phyloP scores from a whole-genome alignment of 2,797 vertebrate species.

The Pseudomugil gertrudae region DNA sequence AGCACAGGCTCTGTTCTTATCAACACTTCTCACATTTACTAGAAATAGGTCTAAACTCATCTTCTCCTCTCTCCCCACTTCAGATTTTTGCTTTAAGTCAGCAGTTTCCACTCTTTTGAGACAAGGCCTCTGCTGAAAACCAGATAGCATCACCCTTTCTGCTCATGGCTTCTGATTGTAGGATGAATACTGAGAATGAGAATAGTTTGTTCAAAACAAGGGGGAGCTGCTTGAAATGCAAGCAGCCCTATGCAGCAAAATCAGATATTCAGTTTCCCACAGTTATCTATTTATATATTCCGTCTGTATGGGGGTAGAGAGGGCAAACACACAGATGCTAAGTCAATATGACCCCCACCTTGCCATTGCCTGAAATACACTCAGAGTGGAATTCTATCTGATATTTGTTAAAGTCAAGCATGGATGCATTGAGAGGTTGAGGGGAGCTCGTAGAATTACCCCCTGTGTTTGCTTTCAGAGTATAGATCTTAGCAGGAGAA shows the following conservation, averaged over 20 bases:
- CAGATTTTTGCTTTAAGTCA: conserved; percentile 49
- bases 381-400: conserved; percentile 73
- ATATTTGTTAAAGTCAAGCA: conserved; percentile 73
- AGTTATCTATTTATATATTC: conserved; percentile 80
- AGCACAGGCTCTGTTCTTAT: conserved; percentile 31
- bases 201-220: conserved; percentile 23
- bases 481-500: conserved; percentile 56
- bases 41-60: conserved; percentile 23
- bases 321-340: conserved; percentile 73
- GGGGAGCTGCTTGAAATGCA: conserved; percentile 56
- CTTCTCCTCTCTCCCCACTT: conserved; percentile 15
- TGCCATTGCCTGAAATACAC: conserved; percentile 68
- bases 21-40: conserved; percentile 35
- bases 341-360: conserved; percentile 75
- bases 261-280: conserved; percentile 77
- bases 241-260: conserved; percentile 63
- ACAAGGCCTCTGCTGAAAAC: conserved; percentile 61
- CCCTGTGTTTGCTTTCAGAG: conserved; percentile 70
- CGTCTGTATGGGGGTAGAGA: conserved; percentile 57
- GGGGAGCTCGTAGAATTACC: conserved; percentile 76
- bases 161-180: conserved; percentile 45
- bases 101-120: conserved; percentile 57
- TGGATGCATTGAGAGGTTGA: conserved; percentile 66
- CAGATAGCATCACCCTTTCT: conserved; percentile 59
- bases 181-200: conserved; percentile 28